Conservation (phyloP, 2,888 invertebrate species). For the Drosophila acutilabella region DNA sequence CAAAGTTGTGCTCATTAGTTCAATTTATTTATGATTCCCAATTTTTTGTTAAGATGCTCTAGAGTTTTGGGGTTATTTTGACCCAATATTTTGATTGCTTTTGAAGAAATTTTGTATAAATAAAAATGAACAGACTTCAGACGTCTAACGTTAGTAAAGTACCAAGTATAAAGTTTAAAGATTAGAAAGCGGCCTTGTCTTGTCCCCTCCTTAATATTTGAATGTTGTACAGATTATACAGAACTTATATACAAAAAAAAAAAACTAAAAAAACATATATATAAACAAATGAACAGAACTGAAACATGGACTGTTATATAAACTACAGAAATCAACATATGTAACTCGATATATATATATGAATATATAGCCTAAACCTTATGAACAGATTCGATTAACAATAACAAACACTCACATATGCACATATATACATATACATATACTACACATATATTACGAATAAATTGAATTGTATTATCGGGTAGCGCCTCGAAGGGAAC, state of each 20-base stretch:
- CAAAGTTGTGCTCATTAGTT: constrained; percentile 47
- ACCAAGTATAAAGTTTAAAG: constrained; percentile 43
- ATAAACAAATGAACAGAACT: constrained; percentile 44
- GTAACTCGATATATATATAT: constrained; percentile 15
- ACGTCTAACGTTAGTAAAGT: constrained; percentile 54
- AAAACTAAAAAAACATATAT: constrained; percentile 9
- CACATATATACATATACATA: constrained; percentile 26
- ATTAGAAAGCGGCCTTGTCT: constrained; percentile 34
- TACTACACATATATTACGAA: constrained; percentile 18
- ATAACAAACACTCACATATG: neutral
- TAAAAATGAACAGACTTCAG: constrained; percentile 38
- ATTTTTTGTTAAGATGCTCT: neutral
- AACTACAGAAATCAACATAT: constrained; percentile 34
- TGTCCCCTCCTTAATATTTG: constrained; percentile 10
- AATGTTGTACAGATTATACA: constrained; percentile 21
- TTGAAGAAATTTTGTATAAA: constrained; percentile 7
- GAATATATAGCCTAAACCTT: constrained; percentile 6
- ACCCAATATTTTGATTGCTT: neutral
- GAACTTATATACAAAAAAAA: constrained; percentile 20
- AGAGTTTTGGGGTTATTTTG: too few relatives aligned
- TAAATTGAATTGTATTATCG: constrained; percentile 50
- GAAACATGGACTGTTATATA: constrained; percentile 42
- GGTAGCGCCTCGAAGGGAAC: constrained; percentile 33
- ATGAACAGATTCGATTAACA: constrained; percentile 29
- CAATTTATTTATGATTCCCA: constrained; percentile 29